Base-by-base conservation (phyloP, 2,888 invertebrate species). In the Brachynemurus nebulosus region DNA sequence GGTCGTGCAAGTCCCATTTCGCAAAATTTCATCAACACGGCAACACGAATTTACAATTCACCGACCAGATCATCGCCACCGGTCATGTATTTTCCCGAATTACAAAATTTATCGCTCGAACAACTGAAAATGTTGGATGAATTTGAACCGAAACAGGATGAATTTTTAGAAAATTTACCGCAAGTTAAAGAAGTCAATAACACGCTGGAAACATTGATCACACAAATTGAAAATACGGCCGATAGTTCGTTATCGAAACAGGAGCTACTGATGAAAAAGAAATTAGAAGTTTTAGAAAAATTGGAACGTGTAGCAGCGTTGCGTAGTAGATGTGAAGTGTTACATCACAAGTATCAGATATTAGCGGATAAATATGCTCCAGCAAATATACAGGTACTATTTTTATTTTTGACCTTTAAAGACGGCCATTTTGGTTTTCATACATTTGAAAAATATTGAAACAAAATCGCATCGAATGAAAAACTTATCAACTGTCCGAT, bases 301-400 rank as follows among this genome's bases (percentile, higher is more conserved):
- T 74, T 79, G 47, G 76, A 80, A 14, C 74, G 73, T 2, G 73
- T 85, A 0, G 74, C 78, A n/a, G 71, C 76, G 51, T 65, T 85
- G 55, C 81, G 81, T 44, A 70, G 70, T 50, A 78, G 76, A 57
- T 85, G 80, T 55, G 83, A 85, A 56, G 69, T 72, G 54, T 59
- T 84, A 12, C 78, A 79, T 57, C 69, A 73, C 47, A 74, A 75
- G 52, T 84, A 85, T 60, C 76, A 80, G 57, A 75, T 75, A 55
- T 61, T 85, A 47, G 78, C 83, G 0, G 79, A 80, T 48, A 76
- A 76, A 59, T 85, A 78, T 56, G 76, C 79, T 4, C 85, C 85
- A 0, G 77, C 79, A 52, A 72, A 79, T 49, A 84, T 86, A 51
- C 70, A 79, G 56, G 74, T 76, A 57, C 62, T 20, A 30, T 4